phyloP scores from a whole-genome alignment of 2,797 vertebrate genomes.

The Hafferia zeledoni region DNA sequence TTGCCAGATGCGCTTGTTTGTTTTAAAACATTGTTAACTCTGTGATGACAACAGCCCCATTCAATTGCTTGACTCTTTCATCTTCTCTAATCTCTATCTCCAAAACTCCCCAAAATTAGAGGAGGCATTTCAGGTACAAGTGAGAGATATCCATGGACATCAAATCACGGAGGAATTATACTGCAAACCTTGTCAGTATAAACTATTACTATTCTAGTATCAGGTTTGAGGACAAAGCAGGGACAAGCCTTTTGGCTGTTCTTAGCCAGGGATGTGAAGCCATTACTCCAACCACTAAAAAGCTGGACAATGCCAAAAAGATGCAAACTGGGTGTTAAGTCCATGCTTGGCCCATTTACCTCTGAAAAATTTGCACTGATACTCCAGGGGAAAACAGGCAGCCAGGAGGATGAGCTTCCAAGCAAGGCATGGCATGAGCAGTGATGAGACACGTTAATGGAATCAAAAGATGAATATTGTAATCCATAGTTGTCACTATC shows the following conservation, averaged over 20 bases:
- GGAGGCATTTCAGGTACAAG: background rate
- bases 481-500: background rate
- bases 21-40: constrained; percentile 45
- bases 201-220: background rate
- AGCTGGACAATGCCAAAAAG: background rate
- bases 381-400: background rate
- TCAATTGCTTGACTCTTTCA: background rate
- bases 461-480: background rate
- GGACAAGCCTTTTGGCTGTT: background rate
- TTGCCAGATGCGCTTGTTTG: constrained; percentile 38
- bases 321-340: background rate
- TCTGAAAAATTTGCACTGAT: background rate
- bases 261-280: background rate
- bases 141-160: background rate
- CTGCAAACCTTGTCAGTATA: background rate
- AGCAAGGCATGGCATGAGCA: background rate
- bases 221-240: background rate
- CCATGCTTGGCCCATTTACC: background rate
- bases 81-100: background rate
- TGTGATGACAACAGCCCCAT: background rate
- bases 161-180: background rate
- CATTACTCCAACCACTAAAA: background rate
- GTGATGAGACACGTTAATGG: background rate
- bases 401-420: background rate
- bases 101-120: background rate